A percentile compares a stretch with the other conserved stretches of the same genome.
Conservation (phyloP, 2,113 vertebrate genomes). For the Xenotilapia flavipinnis region DNA sequence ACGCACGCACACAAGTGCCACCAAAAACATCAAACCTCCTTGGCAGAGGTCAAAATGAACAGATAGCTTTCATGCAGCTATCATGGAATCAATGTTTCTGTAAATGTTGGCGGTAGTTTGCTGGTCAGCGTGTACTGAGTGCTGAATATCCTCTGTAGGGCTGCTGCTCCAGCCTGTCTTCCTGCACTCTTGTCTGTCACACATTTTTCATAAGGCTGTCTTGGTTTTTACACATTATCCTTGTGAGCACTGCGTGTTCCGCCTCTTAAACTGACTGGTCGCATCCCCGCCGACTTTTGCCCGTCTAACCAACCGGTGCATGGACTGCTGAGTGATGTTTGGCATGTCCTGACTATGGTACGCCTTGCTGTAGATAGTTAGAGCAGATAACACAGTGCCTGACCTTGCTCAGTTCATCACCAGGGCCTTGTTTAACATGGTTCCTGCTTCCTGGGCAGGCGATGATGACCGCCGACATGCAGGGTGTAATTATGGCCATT, state of each 20-base stretch:
- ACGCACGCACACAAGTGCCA: not conserved
- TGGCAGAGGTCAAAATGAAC: not conserved
- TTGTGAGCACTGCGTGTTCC: not conserved
- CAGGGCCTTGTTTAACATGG: slow-evolving; percentile 50
- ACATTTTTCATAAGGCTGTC: not conserved
- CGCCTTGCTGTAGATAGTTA: slow-evolving; percentile 1
- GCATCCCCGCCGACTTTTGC: not conserved
- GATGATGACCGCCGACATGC: slow-evolving; percentile 99
- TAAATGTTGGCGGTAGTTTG: not conserved
- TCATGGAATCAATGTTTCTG: not conserved
- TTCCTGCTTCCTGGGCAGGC: slow-evolving; percentile 85
- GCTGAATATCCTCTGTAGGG: not conserved
- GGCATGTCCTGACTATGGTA: slow-evolving; percentile 38
- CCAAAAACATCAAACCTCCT: not conserved
- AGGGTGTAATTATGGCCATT: slow-evolving; percentile 99
- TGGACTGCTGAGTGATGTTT: slow-evolving; percentile 41
- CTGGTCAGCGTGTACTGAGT: not conserved
- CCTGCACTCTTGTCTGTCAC: not conserved
- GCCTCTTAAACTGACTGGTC: not conserved
- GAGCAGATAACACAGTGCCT: not conserved
- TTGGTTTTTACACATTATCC: not conserved
- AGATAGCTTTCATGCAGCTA: not conserved
- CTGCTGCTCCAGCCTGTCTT: not conserved
- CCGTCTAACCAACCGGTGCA: slow-evolving; percentile 55
- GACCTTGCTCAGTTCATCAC: slow-evolving; percentile 3